A percentile compares a stretch with the other conserved stretches of the same genome.
Evolutionary conservation across 2,797 vertebrate species (phyloP).

Genomic region (Hydrocynus forskahlii): DNA sequence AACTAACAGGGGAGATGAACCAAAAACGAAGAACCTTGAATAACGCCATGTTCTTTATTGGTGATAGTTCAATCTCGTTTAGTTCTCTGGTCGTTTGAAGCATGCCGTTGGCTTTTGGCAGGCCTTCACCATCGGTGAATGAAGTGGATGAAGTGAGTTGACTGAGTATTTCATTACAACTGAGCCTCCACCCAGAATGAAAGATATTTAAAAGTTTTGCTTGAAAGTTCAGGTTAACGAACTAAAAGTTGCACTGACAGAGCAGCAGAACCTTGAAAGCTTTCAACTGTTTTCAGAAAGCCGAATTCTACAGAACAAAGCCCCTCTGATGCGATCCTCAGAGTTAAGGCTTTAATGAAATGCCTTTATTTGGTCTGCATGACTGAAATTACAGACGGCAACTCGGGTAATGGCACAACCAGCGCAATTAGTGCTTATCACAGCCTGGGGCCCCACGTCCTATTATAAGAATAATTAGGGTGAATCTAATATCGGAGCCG

Average conservation of each 20-base stretch:
- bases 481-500: slow-evolving; percentile 29
- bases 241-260: neutral
- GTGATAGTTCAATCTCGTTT: no score
- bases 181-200: no score
- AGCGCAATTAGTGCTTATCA: slow-evolving; percentile 58
- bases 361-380: slow-evolving; percentile 27
- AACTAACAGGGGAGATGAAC: no score
- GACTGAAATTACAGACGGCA: slow-evolving; percentile 42
- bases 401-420: slow-evolving; percentile 56
- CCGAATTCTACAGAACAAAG: neutral
- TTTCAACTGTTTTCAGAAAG: neutral
- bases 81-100: no score
- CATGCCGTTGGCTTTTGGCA: no score
- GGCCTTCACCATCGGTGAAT: no score
- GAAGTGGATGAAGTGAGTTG: no score
- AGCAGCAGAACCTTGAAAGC: neutral
- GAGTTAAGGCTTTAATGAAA: slow-evolving; percentile 14
- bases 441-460: slow-evolving; percentile 3
- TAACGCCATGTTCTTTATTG: no score
- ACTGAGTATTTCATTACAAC: no score
- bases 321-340: neutral
- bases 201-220: neutral
- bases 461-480: slow-evolving; percentile 23
- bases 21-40: no score
- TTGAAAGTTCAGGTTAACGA: neutral